Evolutionary conservation across 2,797 vertebrate species (phyloP), one percentile per base, ranked within the genome.

Genomic region (Luscinia megarhynchos): DNA sequence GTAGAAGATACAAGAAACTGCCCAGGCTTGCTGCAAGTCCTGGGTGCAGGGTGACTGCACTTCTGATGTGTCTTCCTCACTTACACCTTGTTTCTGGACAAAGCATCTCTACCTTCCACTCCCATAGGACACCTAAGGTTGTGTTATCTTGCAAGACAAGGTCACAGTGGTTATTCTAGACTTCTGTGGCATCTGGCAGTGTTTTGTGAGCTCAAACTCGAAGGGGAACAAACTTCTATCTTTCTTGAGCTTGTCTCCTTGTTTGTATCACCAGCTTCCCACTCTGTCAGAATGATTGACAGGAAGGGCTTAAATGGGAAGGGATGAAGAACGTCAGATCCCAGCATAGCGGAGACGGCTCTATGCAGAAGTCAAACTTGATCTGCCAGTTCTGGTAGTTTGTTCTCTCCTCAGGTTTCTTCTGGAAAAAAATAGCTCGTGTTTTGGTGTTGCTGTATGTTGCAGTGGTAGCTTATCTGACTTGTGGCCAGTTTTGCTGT

Each of bases 261-360:
- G 82, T 88, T 93, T 86, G 69, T 58, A 34, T 85, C 89, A 68
- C 43, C 61, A 93, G 54, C 57, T 92, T 95, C 53, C 89, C 91
- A 84, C 87, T 83, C 82, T 94, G 93, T 75, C 94, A 94, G 62
- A 58, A 57, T 94, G 95, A 95, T 27, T 86, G 95, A 69, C 83
- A 68, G 54, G 54, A 88, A 73, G n/a, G 89, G 63, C 53, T 87
- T 74, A 76, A 74, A 83, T 7, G 72, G 69, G 53, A 74, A 94
- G 69, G 70, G 80, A 72, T 38, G 76, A 67, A 75, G 62, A 36
- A 36, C 0, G 4, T 78, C 80, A 87, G 66, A 78, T 75, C 76
- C 63, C 55, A 48, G 15, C 72, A 63, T 58, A 94, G 75, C 55
- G 48, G 54, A 69, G 82, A 69, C 38, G 32, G 17, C 48, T 94